Base-by-base conservation (phyloP, 2,888 invertebrate species). In the Mellilla xanthometata region DNA sequence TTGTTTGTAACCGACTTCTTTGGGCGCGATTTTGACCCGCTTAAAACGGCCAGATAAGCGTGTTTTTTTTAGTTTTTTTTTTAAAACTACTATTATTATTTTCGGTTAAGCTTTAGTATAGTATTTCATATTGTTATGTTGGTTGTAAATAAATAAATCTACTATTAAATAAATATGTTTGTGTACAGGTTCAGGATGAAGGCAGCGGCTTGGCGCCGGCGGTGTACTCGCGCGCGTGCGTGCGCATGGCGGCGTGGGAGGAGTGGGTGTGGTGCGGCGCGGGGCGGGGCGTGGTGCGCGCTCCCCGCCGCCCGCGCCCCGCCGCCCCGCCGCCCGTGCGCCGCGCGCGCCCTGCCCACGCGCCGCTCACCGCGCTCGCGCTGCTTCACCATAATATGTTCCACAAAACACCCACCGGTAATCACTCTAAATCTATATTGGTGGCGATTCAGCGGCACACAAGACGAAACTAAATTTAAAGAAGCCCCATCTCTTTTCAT, bases 191-290 rank as follows among this genome's bases (percentile, higher is more conserved):
- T 3, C 23, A 23, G 7, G 23, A 23, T 3, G 3, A 3, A 23
- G 23, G 2, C 4, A 5, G 5, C 5, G 23, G 23, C 8, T 52
- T 52, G 55, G 22, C 29, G 42, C 9, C 10, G 29, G 9, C 12
- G 19, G 45, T 60, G 54, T 43, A 40, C 39, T 41, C 51, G 49
- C 68, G 68, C 22, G 54, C 67, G 55, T 75, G 82, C 69, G 24
- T 45, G 50, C 78, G 81, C 33, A 50, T 72, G 57, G 66, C 58
- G 9, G 80, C 64, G 58, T 81, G 82, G 81, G 84, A 76, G 70
- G 85, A 84, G 58, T 65, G 72, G 72, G 32, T 77, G 67, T 82
- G 80, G 81, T 84, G 86, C 72, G 83, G 58, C 33, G 43, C 67
- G 35, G 45, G 68, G 48, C 76, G 81, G 46, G 84, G 76, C 3